Percentiles rank a stretch among this genome's conserved stretches.
Conservation (phyloP, 2,797 vertebrate genomes). For the Gobio occitaniae region DNA sequence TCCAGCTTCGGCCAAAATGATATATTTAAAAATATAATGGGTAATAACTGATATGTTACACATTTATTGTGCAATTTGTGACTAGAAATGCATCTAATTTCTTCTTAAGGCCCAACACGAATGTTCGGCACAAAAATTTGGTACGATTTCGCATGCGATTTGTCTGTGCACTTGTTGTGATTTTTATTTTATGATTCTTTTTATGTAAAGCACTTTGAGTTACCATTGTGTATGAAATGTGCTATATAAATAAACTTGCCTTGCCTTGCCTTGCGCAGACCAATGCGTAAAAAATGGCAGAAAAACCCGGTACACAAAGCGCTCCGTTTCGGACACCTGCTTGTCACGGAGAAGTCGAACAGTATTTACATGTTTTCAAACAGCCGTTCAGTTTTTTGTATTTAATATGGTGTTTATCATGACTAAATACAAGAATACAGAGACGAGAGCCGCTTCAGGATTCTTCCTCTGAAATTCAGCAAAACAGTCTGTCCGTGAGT, state of each 20-base stretch:
- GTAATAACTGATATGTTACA: background rate
- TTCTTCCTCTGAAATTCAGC: background rate
- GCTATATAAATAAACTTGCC: background rate
- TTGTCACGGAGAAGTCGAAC: background rate
- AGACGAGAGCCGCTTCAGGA: background rate
- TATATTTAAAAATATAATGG: background rate
- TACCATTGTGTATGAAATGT: background rate
- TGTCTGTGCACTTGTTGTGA: background rate
- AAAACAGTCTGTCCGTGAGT: background rate
- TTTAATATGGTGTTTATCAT: background rate
- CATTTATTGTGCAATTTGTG: background rate
- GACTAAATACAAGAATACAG: background rate
- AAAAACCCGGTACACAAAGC: background rate
- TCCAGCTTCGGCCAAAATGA: background rate
- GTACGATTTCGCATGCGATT: background rate
- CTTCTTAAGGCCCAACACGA: constrained; percentile 1
- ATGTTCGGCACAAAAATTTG: background rate
- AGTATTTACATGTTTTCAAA: background rate
- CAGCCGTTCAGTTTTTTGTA: background rate
- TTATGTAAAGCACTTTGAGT: background rate
- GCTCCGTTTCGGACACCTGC: background rate
- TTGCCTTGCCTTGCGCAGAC: background rate
- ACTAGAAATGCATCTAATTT: background rate
- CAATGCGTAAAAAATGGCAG: background rate
- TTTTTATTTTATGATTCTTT: background rate